Evolutionary conservation across 2,888 invertebrate species (phyloP).

Genomic region (Pocota personata): DNA sequence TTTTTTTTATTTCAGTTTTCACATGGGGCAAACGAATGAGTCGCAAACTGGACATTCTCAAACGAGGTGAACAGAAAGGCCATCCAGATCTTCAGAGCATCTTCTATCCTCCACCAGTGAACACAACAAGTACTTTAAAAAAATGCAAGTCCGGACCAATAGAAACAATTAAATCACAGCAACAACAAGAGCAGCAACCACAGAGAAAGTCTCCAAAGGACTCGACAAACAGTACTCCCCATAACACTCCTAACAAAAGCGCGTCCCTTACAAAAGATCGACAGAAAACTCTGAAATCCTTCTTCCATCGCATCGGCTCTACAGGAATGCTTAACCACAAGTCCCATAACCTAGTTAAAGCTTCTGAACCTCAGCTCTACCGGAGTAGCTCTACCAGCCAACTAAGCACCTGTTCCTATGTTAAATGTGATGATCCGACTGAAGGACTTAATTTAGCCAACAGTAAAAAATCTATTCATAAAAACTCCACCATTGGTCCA

Average conservation of each 20-base stretch:
- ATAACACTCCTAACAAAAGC: conserved; percentile 54
- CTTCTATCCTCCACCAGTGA: conserved; percentile 79
- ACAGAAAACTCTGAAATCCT: conserved; percentile 87
- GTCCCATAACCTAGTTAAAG: conserved; percentile 81
- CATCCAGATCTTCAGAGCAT: conserved; percentile 83
- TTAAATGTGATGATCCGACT: conserved; percentile 91
- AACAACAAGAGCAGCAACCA: conserved; percentile 73
- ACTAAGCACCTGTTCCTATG: conserved; percentile 86
- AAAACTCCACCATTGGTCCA: conserved; percentile 81
- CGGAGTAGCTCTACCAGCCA: conserved; percentile 91
- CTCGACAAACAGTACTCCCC: background rate
- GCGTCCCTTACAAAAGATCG: conserved; percentile 75
- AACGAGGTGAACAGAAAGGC: conserved; percentile 87
- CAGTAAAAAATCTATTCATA: conserved; percentile 82
- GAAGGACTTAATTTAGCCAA: conserved; percentile 88
- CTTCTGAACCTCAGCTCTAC: conserved; percentile 84
- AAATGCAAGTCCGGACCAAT: conserved; percentile 85
- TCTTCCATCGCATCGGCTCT: conserved; percentile 90
- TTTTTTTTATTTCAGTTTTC: conserved; percentile 84
- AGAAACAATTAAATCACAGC: conserved; percentile 82
- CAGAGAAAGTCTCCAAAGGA: conserved; percentile 28
- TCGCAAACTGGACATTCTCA: conserved; percentile 89
- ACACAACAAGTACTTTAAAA: conserved; percentile 82
- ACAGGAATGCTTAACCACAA: conserved; percentile 88
- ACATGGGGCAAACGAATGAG: conserved; percentile 92